Evolutionary conservation across 2,888 invertebrate genomes (phyloP).

Genomic region (Dasypogon diadema): DNA sequence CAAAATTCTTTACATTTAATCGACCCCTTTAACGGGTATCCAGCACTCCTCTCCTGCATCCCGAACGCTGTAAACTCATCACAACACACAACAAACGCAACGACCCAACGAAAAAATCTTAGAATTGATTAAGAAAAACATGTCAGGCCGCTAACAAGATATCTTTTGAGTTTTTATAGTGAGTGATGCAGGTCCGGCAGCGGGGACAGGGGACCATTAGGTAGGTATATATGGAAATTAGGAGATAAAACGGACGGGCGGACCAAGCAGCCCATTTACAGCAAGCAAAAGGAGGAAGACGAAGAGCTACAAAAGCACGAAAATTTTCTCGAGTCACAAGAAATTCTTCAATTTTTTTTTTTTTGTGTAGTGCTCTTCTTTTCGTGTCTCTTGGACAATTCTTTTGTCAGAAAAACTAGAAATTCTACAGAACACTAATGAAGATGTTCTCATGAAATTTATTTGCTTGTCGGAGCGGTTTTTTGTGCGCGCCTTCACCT

Average conservation of each 20-base stretch:
- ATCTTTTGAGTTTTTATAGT: constrained; percentile 8
- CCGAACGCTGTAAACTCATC: too few species aligned
- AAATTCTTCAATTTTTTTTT: not conserved
- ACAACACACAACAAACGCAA: too few species aligned
- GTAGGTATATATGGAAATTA: constrained; percentile 36
- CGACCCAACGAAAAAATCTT: too few species aligned
- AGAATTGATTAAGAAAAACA: constrained; percentile 26
- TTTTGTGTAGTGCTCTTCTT: not conserved
- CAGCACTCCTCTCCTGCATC: too few species aligned
- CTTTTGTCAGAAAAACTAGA: constrained; percentile 11
- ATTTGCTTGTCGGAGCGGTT: constrained; percentile 23
- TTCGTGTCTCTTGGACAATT: constrained; percentile 8
- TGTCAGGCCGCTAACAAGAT: constrained; percentile 35
- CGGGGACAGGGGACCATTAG: not conserved
- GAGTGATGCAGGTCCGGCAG: too few species aligned
- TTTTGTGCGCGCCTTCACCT: not conserved
- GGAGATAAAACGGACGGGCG: constrained; percentile 21
- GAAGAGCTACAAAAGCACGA: not conserved
- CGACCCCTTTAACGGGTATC: too few species aligned
- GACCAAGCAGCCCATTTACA: constrained; percentile 42
- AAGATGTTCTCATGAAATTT: constrained; percentile 45
- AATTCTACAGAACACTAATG: constrained; percentile 41
- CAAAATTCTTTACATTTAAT: too few species aligned
- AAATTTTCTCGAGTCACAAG: not conserved
- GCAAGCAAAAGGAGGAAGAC: not conserved